phyloP scores from a whole-genome alignment of 2,888 invertebrate genomes.

The Gari tellinella region DNA sequence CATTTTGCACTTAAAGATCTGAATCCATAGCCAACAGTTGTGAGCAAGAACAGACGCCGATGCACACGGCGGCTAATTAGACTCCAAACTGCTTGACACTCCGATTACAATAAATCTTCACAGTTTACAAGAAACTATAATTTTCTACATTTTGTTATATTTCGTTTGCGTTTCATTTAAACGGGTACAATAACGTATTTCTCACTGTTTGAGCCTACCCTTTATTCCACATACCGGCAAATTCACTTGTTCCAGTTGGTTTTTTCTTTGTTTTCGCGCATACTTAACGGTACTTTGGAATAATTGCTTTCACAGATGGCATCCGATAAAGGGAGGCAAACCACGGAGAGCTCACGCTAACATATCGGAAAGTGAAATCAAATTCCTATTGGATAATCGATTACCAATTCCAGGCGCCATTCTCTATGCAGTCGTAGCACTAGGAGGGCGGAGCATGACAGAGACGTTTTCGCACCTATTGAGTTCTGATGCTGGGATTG shows the following conservation, averaged over 20 bases:
- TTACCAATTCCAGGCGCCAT: conserved; percentile 57
- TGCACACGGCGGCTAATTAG: no score
- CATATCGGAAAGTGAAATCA: background rate
- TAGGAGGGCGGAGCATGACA: conserved; percentile 45
- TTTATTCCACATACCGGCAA: conserved; percentile 15
- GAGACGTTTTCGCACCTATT: conserved; percentile 51
- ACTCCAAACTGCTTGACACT: no score
- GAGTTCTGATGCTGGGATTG: conserved; percentile 60
- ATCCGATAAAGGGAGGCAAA: conserved; percentile 42
- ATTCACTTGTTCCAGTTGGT: conserved; percentile 53
- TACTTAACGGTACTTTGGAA: conserved; percentile 53
- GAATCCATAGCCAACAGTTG: no score
- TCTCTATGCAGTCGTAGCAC: conserved; percentile 48
- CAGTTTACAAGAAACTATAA: no score
- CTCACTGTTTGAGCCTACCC: no score
- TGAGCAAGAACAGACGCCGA: no score
- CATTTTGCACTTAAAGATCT: no score
- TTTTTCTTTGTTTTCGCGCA: conserved; percentile 43
- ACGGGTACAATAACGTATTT: no score
- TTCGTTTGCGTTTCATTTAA: no score
- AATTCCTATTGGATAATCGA: conserved; percentile 57
- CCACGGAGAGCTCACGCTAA: conserved; percentile 15
- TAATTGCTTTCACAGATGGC: conserved; percentile 59
- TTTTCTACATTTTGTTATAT: no score
- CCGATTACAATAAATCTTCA: no score